These are phyloP conservation scores for Muntiacus muntjak DNA, from an alignment of 2,113 vertebrate species.

Conservation along the genomic window DNA sequence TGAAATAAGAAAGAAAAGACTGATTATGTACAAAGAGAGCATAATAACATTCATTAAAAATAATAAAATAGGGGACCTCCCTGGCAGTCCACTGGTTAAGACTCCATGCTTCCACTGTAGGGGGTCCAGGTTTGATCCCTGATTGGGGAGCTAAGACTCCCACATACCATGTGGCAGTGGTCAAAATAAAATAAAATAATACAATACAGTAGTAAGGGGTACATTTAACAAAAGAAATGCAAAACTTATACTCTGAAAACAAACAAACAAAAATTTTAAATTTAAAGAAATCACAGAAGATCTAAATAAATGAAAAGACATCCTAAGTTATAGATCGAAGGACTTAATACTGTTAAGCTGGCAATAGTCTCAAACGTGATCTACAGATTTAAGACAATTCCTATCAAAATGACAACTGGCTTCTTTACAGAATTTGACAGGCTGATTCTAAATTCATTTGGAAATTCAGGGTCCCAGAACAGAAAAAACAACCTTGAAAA, in stretches of 20 bases:
- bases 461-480: background rate
- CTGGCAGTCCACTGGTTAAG: background rate
- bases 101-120: background rate
- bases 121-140: background rate
- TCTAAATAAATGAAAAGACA: background rate
- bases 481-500: background rate
- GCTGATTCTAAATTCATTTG: background rate
- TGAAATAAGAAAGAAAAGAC: background rate
- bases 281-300: background rate
- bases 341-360: background rate
- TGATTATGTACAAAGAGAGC: background rate
- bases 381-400: background rate
- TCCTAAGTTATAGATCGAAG: background rate
- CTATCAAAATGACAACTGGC: background rate
- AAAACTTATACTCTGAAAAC: background rate
- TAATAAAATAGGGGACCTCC: background rate
- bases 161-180: background rate
- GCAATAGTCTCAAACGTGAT: background rate
- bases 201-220: background rate
- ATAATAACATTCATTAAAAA: background rate
- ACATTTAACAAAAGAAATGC: background rate
- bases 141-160: background rate
- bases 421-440: background rate
- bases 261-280: background rate
- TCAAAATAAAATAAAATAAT: background rate